phyloP scores from a whole-genome alignment of 1,140 invertebrate genomes.

The Pantala flavescens region DNA sequence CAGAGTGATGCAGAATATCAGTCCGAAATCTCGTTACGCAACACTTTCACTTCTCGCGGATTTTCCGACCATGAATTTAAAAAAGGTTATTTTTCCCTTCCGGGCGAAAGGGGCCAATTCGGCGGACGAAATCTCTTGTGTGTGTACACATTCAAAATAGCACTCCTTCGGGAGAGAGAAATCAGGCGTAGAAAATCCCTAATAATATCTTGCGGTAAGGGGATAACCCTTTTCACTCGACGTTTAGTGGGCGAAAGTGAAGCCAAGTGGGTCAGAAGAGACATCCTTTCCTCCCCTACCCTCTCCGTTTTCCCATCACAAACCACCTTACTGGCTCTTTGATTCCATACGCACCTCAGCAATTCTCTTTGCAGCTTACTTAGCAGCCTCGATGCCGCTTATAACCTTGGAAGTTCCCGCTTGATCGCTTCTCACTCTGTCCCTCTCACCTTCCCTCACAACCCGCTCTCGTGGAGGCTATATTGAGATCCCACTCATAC shows the following conservation, averaged over 20 bases:
- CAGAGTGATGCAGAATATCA: no score
- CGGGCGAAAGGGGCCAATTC: neutral
- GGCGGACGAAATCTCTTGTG: neutral
- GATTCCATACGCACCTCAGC: neutral
- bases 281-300: neutral
- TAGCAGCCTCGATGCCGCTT: neutral
- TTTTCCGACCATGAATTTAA: neutral
- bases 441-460: neutral
- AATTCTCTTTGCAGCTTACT: neutral
- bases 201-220: conserved; percentile 2
- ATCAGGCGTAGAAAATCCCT: neutral
- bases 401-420: conserved; percentile 4
- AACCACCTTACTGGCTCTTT: neutral
- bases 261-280: neutral
- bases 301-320: neutral
- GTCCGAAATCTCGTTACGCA: neutral
- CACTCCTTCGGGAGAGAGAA: neutral
- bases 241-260: neutral
- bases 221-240: neutral
- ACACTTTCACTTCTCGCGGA: conserved; percentile 4
- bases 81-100: no score
- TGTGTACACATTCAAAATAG: neutral
- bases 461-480: neutral
- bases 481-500: neutral
- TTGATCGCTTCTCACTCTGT: conserved; percentile 1